phyloP scores from a whole-genome alignment of 2,113 vertebrate genomes.

The Leuciscus idus region DNA sequence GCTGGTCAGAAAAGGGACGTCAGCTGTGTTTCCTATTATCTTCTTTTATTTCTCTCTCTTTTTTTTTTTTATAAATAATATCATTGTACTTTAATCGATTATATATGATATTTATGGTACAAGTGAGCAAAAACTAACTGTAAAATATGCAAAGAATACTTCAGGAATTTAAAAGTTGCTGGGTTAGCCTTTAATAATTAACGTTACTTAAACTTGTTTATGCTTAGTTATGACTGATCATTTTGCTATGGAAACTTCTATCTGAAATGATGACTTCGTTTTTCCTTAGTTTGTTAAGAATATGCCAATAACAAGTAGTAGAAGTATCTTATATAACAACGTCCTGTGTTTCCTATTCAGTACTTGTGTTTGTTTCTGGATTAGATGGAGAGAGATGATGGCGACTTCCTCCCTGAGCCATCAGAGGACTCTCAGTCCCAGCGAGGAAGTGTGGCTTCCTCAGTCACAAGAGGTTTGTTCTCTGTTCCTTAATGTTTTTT shows the following conservation, averaged over 20 bases:
- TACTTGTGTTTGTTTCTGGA: neutral
- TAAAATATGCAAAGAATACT: neutral
- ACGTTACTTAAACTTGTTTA: neutral
- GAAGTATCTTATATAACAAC: neutral
- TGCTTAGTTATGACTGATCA: neutral
- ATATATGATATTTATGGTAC: neutral
- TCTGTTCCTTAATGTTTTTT: conserved; percentile 3
- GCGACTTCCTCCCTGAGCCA: conserved; percentile 69
- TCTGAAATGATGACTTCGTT: no score
- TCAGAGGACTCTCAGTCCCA: conserved; percentile 77
- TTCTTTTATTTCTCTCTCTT: neutral
- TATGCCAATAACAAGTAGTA: neutral
- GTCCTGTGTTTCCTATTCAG: neutral
- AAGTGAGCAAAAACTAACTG: neutral
- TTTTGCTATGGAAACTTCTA: neutral
- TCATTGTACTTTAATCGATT: neutral
- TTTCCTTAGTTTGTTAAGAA: neutral
- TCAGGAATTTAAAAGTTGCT: neutral
- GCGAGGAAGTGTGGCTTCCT: conserved; percentile 87
- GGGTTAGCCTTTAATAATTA: neutral
- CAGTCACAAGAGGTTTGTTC: conserved; percentile 79
- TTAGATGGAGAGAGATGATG: conserved; percentile 85
- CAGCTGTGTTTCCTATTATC: neutral
- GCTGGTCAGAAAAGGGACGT: neutral
- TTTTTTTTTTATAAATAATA: neutral